phyloP scores from a whole-genome alignment of 2,113 vertebrate species.

The Cynocephalus volans region DNA sequence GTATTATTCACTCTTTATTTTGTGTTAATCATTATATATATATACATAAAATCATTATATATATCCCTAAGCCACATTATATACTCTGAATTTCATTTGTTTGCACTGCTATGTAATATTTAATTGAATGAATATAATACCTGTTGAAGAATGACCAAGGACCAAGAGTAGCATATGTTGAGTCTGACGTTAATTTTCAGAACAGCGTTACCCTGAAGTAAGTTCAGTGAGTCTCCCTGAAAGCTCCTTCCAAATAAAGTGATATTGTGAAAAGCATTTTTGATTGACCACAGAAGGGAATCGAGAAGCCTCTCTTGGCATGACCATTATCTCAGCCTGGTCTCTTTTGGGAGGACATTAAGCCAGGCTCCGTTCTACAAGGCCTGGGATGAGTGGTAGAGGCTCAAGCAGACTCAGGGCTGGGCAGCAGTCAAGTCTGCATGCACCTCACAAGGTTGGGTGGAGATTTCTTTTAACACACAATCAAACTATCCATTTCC shows the following conservation, averaged over 20 bases:
- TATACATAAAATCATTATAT: not conserved
- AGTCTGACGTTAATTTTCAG: slow-evolving; percentile 41
- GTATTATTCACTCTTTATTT: not conserved
- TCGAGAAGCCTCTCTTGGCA: not conserved
- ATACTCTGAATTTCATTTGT: not conserved
- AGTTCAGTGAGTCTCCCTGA: not conserved
- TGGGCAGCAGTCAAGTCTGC: not conserved
- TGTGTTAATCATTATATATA: not conserved
- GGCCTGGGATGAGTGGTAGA: not conserved
- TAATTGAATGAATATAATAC: not conserved
- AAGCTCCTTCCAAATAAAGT: not conserved
- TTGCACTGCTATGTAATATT: not conserved
- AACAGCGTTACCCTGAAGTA: not conserved
- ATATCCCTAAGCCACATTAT: not conserved
- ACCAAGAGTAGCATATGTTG: not conserved
- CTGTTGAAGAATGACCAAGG: not conserved
- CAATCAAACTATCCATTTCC: not conserved
- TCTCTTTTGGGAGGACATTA: not conserved
- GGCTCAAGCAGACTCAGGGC: not conserved
- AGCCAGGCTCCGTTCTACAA: not conserved
- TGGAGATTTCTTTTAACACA: not conserved
- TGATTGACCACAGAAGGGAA: not conserved
- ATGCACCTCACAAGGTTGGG: not conserved
- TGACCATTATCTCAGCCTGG: not conserved
- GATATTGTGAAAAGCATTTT: not conserved